Conservation (phyloP, 2,888 invertebrate species). For the Caenorhabditis wallacei region DNA sequence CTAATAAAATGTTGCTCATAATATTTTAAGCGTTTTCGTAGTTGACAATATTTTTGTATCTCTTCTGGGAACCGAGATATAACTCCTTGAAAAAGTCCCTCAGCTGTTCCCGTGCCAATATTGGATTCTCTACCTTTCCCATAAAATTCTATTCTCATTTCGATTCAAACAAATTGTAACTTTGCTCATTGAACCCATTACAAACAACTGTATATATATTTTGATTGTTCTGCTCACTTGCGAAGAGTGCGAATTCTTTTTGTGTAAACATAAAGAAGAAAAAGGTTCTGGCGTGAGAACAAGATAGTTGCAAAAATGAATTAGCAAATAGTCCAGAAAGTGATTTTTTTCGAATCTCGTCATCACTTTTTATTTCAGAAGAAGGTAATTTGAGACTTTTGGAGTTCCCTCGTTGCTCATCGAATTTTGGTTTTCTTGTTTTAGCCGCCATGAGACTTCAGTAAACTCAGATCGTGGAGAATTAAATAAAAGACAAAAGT, state of each 20-base stretch:
- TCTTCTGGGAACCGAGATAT: no score
- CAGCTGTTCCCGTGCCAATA: no score
- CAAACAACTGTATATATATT: neutral
- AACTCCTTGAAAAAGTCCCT: no score
- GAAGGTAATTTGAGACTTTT: constrained; percentile 15
- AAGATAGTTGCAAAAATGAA: constrained; percentile 22
- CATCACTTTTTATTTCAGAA: constrained; percentile 8
- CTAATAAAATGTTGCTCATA: no score
- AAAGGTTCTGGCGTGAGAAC: neutral
- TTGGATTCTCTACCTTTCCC: no score
- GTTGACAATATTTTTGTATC: no score
- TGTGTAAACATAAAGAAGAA: constrained; percentile 32
- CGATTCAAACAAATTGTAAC: constrained; percentile 19
- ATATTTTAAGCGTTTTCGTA: no score
- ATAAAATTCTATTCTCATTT: no score
- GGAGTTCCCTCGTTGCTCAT: neutral
- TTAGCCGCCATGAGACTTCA: no score
- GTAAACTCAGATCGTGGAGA: no score
- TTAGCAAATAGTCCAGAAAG: constrained; percentile 26
- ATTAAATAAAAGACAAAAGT: no score
- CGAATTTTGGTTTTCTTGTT: neutral
- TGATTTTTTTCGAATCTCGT: constrained; percentile 23
- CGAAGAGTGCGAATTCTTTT: constrained; percentile 51
- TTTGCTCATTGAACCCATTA: constrained; percentile 27
- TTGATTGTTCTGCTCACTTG: neutral